phyloP scores from a whole-genome alignment of 2,888 invertebrate species.

The Yponomeuta malinellus region DNA sequence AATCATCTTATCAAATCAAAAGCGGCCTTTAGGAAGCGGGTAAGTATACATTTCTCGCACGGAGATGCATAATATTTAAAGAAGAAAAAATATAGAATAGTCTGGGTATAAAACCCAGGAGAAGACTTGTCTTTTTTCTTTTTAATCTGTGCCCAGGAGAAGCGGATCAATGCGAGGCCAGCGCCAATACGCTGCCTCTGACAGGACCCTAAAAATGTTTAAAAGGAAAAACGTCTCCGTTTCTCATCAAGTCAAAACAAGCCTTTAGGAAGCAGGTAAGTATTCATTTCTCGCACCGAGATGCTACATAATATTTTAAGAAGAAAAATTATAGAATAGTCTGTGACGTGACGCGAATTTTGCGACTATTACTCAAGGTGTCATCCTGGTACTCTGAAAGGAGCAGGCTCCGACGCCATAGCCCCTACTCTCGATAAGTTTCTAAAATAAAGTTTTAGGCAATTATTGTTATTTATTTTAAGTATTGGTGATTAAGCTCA shows the following conservation, averaged over 20 bases:
- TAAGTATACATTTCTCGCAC: conserved; percentile 40
- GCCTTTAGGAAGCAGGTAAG: conserved; percentile 24
- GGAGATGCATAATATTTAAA: conserved; percentile 41
- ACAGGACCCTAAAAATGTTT: not conserved
- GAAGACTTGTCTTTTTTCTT: no score
- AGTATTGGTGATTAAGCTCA: no score
- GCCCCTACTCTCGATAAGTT: not conserved
- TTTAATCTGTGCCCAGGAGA: no score
- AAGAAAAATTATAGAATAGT: conserved; percentile 55
- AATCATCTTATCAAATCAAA: not conserved
- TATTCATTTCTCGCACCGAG: conserved; percentile 38
- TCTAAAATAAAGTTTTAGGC: not conserved
- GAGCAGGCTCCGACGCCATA: not conserved
- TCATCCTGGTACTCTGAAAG: conserved; percentile 41
- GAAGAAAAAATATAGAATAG: conserved; percentile 55
- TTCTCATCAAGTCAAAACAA: not conserved
- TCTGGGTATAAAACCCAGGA: conserved; percentile 22
- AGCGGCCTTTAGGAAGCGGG: conserved; percentile 17
- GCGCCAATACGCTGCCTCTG: no score
- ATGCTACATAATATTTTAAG: conserved; percentile 42
- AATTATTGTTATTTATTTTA: no score
- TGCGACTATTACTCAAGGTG: conserved; percentile 63
- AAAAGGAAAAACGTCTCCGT: not conserved
- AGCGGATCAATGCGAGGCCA: no score
- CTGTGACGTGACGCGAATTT: conserved; percentile 47